Percentiles rank a stretch among this genome's conserved stretches.
Conservation (phyloP, 2,888 invertebrate genomes). For the Anorthoa munda region DNA sequence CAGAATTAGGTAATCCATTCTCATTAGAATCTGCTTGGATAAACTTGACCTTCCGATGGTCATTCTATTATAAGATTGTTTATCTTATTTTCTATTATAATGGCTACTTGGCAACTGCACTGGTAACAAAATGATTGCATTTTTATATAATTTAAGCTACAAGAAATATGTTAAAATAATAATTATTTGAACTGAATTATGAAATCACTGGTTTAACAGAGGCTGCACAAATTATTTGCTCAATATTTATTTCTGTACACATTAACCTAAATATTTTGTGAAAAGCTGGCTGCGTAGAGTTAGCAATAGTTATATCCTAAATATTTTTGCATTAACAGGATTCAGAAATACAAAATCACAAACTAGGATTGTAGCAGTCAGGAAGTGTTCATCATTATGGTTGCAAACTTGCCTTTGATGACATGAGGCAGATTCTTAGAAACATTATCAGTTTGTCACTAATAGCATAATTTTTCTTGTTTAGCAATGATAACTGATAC, state of each 20-base stretch:
- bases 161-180: neutral
- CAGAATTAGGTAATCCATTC: neutral
- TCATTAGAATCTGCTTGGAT: neutral
- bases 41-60: conserved; percentile 19
- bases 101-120: conserved; percentile 22
- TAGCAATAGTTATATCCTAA: neutral
- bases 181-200: neutral
- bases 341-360: neutral
- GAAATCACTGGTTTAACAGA: neutral
- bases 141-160: neutral
- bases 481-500: neutral
- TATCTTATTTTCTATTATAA: neutral
- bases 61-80: conserved; percentile 23
- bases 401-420: neutral
- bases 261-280: neutral
- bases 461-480: neutral
- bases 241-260: neutral
- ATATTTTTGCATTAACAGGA: neutral
- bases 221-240: neutral
- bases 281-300: neutral
- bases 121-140: conserved; percentile 3
- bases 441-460: neutral
- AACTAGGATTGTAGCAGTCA: neutral
- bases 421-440: neutral
- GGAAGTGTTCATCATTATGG: neutral